Conservation (phyloP, 2,888 invertebrate genomes). For the Andrena camellia region DNA sequence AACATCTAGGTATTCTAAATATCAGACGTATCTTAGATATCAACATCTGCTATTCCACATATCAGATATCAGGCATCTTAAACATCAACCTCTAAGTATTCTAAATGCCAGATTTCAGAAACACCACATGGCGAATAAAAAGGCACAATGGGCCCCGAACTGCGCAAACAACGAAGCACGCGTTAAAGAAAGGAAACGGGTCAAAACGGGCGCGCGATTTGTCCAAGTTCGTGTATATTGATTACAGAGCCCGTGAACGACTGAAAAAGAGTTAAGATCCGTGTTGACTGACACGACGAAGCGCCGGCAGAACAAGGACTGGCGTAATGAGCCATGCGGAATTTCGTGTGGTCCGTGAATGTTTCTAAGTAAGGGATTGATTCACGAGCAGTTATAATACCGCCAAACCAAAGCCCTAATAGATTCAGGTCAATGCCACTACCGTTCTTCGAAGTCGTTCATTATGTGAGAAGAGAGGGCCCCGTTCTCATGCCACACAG, state of each 20-base stretch:
- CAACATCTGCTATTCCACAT: no score
- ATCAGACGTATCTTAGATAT: no score
- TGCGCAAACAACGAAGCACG: no score
- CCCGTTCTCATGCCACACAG: conserved; percentile 75
- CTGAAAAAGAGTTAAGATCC: conserved; percentile 33
- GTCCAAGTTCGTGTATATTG: conserved; percentile 11
- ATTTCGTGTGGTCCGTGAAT: conserved; percentile 70
- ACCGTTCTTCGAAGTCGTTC: conserved; percentile 75
- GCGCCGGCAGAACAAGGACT: conserved; percentile 47
- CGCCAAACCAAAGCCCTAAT: conserved; percentile 75
- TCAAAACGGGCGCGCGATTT: background rate
- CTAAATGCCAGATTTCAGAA: no score
- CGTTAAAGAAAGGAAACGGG: background rate
- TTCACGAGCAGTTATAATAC: conserved; percentile 77
- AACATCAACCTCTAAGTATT: no score
- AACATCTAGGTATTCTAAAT: no score
- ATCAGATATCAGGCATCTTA: no score
- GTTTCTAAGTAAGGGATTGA: conserved; percentile 75
- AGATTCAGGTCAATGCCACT: conserved; percentile 79
- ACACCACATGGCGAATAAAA: no score
- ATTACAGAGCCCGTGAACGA: conserved; percentile 26
- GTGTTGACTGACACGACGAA: conserved; percentile 32
- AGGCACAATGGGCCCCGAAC: no score
- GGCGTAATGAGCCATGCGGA: conserved; percentile 58
- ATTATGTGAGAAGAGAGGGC: conserved; percentile 74